These are phyloP conservation scores for Oreocharis arfaki DNA, from an alignment of 2,113 vertebrate species.

Conservation along the genomic window DNA sequence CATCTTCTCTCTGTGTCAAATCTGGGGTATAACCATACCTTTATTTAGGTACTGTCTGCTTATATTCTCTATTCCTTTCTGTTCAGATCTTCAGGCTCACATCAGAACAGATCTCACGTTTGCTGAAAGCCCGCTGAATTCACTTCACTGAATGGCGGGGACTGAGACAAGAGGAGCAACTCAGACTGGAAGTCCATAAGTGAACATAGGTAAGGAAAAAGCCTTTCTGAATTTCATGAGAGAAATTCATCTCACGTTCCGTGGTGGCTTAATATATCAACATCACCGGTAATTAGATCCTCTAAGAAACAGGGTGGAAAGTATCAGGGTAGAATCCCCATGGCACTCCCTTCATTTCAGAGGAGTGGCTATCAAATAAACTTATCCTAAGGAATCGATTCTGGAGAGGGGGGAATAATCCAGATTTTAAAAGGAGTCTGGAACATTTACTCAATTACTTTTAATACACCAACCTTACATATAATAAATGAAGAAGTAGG, in stretches of 20 bases:
- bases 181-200: neutral
- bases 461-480: neutral
- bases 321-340: neutral
- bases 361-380: neutral
- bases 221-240: neutral
- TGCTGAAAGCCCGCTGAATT: neutral
- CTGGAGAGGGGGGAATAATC: neutral
- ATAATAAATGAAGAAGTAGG: neutral
- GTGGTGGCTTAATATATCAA: neutral
- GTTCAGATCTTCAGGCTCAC: neutral
- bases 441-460: neutral
- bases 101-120: accelerated
- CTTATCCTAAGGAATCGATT: neutral
- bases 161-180: neutral
- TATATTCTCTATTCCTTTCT: neutral
- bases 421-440: neutral
- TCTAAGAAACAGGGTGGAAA: neutral
- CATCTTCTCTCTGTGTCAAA: neutral
- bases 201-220: neutral
- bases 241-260: neutral
- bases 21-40: neutral
- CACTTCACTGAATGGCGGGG: neutral
- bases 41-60: neutral
- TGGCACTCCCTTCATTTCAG: neutral
- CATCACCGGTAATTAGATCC: neutral